Evolutionary conservation across 2,113 vertebrate genomes (phyloP).

Genomic region (Plestiodon gilberti): DNA sequence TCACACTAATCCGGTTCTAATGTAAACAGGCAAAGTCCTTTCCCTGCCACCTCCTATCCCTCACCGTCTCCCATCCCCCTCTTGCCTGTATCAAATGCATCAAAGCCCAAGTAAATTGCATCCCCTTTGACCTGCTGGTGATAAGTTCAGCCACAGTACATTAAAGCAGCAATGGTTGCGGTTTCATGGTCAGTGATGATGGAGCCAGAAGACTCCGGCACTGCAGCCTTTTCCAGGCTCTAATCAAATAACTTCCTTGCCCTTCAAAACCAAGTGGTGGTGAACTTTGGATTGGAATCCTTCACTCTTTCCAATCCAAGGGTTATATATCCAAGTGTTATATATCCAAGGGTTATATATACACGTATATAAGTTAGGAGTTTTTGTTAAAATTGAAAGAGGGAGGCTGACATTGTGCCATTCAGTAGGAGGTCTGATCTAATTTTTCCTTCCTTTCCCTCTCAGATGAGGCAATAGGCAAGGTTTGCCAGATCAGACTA

Average conservation of each 20-base stretch:
- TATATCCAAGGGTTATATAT: neutral
- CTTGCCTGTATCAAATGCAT: slow-evolving; percentile 93
- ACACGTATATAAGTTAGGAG: accelerated
- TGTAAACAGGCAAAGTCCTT: slow-evolving; percentile 84
- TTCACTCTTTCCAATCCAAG: neutral
- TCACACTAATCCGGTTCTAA: slow-evolving; percentile 83
- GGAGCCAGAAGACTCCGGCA: slow-evolving; percentile 44
- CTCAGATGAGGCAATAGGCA: neutral
- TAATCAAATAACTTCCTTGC: neutral
- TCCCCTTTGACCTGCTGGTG: slow-evolving; percentile 74
- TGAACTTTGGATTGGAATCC: slow-evolving; percentile 1
- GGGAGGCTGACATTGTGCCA: neutral
- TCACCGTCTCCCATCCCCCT: slow-evolving; percentile 55
- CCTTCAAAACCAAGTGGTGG: neutral
- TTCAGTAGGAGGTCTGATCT: neutral
- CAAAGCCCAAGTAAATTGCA: slow-evolving; percentile 86
- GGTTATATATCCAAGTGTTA: neutral
- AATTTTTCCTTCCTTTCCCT: neutral
- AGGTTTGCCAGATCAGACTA: neutral
- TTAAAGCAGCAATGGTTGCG: slow-evolving; percentile 63
- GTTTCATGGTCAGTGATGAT: slow-evolving; percentile 56
- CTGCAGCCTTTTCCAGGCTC: slow-evolving; percentile 15
- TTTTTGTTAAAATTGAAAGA: neutral
- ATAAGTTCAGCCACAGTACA: slow-evolving; percentile 70
- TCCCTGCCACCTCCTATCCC: slow-evolving; percentile 54